phyloP scores from a whole-genome alignment of 1,140 invertebrate genomes.

The Eueides isabella region DNA sequence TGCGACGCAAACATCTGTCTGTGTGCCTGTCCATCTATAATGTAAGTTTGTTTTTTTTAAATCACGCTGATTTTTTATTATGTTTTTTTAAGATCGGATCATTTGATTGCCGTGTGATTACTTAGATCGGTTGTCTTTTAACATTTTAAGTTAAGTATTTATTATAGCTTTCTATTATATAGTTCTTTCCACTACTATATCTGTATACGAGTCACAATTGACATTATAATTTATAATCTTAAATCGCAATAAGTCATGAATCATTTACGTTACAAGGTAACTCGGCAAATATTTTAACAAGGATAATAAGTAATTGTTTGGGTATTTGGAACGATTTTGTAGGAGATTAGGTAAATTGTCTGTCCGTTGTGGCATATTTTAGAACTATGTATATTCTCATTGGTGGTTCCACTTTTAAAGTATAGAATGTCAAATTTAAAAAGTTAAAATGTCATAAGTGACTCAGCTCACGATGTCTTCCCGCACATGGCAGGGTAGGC shows the following conservation, averaged over 20 bases:
- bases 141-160: too few species aligned
- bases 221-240: conserved; percentile 9
- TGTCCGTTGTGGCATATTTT: background rate
- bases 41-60: too few species aligned
- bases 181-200: background rate
- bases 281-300: conserved; percentile 17
- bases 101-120: too few species aligned
- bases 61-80: too few species aligned
- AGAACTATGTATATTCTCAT: background rate
- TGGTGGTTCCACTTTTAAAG: background rate
- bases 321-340: background rate
- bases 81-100: too few species aligned
- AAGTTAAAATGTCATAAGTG: too few species aligned
- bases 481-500: too few species aligned
- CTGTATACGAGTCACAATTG: background rate
- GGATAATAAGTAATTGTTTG: background rate
- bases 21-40: too few species aligned
- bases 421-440: too few species aligned
- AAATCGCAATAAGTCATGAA: conserved; percentile 12
- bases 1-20: too few species aligned
- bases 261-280: conserved; percentile 9
- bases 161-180: background rate
- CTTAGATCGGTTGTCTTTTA: too few species aligned
- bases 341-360: background rate
- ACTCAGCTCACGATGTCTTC: too few species aligned